Evolutionary conservation across 2,797 vertebrate genomes (phyloP).

Genomic region (Oreochromis mossambicus): DNA sequence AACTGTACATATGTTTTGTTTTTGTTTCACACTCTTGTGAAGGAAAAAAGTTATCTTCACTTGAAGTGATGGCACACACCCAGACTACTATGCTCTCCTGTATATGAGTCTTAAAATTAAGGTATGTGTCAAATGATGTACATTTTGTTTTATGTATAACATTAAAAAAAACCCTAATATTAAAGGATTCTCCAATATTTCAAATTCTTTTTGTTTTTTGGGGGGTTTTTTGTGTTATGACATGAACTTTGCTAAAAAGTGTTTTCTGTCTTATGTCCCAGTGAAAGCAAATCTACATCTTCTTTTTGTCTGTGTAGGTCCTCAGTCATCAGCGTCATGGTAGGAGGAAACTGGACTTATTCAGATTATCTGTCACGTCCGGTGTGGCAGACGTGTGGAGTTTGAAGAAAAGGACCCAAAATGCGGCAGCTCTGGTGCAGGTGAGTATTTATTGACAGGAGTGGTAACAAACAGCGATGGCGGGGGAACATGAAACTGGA

Average conservation of each 20-base stretch:
- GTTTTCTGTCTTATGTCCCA: background rate
- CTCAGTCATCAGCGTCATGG: background rate
- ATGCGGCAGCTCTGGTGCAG: too few relatives aligned
- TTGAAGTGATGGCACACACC: background rate
- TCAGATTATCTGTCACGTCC: background rate
- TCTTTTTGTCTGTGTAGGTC: background rate
- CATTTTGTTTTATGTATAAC: background rate
- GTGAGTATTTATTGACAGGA: too few relatives aligned
- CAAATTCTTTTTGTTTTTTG: background rate
- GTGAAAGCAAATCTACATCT: background rate
- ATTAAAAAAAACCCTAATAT: rapidly evolving
- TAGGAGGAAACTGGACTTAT: background rate
- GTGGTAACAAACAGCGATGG: too few relatives aligned
- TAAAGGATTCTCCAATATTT: background rate
- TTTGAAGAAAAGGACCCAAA: too few relatives aligned
- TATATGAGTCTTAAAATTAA: background rate
- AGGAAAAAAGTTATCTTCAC: background rate
- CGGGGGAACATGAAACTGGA: too few relatives aligned
- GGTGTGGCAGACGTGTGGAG: too few relatives aligned
- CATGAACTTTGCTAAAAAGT: background rate
- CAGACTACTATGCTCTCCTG: background rate
- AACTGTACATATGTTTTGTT: background rate
- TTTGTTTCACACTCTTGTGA: background rate
- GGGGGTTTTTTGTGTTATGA: background rate
- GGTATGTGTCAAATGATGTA: background rate